Conservation (phyloP, 2,113 vertebrate species). For the Colistium nudipinnis region DNA sequence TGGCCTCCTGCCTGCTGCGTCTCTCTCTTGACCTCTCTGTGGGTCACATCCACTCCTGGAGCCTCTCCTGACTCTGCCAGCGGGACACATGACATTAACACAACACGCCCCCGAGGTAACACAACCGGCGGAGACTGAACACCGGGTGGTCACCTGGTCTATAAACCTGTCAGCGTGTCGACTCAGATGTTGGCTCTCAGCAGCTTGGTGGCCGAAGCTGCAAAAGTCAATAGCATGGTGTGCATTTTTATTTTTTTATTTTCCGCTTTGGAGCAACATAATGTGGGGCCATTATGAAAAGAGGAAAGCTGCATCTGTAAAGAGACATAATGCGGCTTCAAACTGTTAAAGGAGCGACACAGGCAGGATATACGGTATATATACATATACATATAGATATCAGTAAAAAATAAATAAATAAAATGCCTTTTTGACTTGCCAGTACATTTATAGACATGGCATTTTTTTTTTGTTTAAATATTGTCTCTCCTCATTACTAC, state of each 20-base stretch:
- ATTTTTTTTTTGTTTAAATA: slow-evolving; percentile 21
- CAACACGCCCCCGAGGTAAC: background rate
- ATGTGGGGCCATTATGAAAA: background rate
- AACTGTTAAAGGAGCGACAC: background rate
- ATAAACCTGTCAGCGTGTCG: background rate
- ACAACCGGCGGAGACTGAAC: slow-evolving; percentile 7
- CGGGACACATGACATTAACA: slow-evolving; percentile 18
- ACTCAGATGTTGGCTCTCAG: background rate
- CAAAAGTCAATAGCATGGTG: background rate
- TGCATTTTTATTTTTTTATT: background rate
- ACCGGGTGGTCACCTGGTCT: background rate
- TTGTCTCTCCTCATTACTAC: slow-evolving; percentile 21
- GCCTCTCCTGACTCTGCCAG: slow-evolving; percentile 13
- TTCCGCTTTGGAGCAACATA: background rate
- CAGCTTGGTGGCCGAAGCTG: background rate
- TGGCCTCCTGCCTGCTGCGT: slow-evolving; percentile 30
- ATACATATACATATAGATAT: background rate
- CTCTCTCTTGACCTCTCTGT: slow-evolving; percentile 41
- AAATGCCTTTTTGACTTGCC: background rate
- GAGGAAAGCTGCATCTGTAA: background rate
- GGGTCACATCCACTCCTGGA: slow-evolving; percentile 35
- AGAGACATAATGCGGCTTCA: background rate
- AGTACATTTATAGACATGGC: background rate
- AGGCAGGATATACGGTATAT: background rate
- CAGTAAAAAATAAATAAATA: background rate